Evolutionary conservation across 2,888 invertebrate species (phyloP), one percentile per base, ranked within the genome.

Genomic region (Drosophila imparisetae): DNA sequence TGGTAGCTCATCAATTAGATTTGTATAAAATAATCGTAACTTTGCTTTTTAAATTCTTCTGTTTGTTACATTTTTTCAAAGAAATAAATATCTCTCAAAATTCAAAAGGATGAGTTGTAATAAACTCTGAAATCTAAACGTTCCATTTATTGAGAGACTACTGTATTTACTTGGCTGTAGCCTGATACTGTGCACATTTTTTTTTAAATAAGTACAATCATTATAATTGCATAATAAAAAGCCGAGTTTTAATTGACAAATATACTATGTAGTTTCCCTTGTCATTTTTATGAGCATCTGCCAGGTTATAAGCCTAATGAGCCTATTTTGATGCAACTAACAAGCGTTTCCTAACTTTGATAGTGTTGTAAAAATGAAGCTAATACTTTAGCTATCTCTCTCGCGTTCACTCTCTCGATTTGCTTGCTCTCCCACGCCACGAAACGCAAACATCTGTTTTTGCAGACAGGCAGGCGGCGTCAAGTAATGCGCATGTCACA

Each of bases 361-460:
- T 57, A 67, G 57, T 68, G 62, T 29, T 40, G 64, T 65, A 55
- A 68, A 75, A 73, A 42, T 38, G 24, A 66, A 62, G 70, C 76
- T 54, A 59, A 38, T 55, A 38, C 73, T 50, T 42, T 62, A 29
- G 55, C 49, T 18, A 40, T 38, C 59, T 57, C 10, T 32, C 30
- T n/a, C 27, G 45, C 32, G 55, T 49, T 27, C 55, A 49, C 57
- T 53, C 53, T 29, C 36, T 32, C 36, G 53, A 36, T 64, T 36
- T 36, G 48, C 18, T 24, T 36, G 52, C 66, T 69, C 72, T 67
- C 66, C 64, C 71, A 73, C 63, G 68, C 67, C 64, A 75, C 62
- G 69, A 73, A 50, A 64, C 21, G 63, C 72, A 74, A 84, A 89
- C 85, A 86, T 67, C 70, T 89, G 85, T 89, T 85, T 78, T 86